Evolutionary conservation across 2,113 vertebrate species (phyloP).

Genomic region (Microtus montanus): DNA sequence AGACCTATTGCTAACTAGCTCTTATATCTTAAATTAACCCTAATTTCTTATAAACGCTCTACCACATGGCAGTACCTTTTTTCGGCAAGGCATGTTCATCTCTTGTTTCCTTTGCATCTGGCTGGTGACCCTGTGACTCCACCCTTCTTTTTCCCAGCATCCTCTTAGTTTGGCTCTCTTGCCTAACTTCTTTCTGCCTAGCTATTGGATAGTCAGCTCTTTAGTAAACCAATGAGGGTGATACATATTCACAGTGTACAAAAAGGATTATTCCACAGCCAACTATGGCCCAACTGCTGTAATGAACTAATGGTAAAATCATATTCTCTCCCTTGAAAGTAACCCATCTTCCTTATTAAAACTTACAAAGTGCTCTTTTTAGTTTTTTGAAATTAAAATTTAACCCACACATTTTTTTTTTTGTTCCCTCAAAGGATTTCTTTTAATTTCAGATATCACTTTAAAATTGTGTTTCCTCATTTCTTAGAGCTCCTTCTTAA

Average conservation of each 20-base stretch:
- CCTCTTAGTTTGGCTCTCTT: neutral
- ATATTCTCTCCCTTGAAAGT: neutral
- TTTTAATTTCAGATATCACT: constrained; percentile 23
- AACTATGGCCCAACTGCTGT: neutral
- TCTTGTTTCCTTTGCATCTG: neutral
- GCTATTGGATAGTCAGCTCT: neutral
- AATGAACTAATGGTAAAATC: neutral
- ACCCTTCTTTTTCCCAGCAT: neutral
- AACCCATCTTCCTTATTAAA: neutral
- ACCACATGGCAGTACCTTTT: neutral
- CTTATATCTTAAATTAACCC: neutral
- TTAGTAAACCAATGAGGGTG: neutral
- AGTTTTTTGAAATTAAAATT: constrained; percentile 47
- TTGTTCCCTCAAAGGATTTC: neutral
- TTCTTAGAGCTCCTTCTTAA: neutral
- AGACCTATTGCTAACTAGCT: neutral
- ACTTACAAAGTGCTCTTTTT: neutral
- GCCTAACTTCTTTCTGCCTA: neutral
- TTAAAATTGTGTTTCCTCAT: neutral
- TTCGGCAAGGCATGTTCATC: neutral
- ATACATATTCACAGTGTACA: neutral
- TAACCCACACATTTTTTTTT: constrained; percentile 37
- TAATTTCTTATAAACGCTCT: neutral
- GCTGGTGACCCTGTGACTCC: neutral
- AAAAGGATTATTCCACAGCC: neutral